Percentiles rank a stretch among this genome's conserved stretches.
Evolutionary conservation across 2,113 vertebrate genomes (phyloP).

Genomic region (Oncorhynchus tshawytscha): DNA sequence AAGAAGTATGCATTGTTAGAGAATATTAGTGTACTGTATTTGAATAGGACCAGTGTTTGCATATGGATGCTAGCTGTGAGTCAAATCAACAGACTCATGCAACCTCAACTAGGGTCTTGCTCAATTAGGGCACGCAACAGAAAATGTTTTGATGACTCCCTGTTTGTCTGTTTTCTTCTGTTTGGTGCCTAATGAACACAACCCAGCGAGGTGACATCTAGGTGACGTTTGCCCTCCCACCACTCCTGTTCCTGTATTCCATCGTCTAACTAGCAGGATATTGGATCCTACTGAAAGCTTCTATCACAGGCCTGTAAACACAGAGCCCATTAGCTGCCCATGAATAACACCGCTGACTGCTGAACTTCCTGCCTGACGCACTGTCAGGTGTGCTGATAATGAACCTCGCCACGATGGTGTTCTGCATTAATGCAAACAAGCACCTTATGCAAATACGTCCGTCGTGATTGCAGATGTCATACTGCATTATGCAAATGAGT

Average conservation of each 20-base stretch:
- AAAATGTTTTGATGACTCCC: too few species aligned
- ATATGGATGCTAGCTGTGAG: too few species aligned
- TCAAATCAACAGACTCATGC: too few species aligned
- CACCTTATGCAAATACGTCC: constrained; percentile 54
- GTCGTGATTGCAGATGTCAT: constrained; percentile 55
- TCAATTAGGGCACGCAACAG: too few species aligned
- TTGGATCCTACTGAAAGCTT: constrained; percentile 44
- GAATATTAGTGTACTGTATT: too few species aligned
- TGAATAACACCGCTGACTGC: neutral
- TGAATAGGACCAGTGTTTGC: too few species aligned
- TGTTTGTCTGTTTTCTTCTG: too few species aligned
- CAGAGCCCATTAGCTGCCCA: constrained; percentile 41
- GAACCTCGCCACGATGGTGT: constrained; percentile 29
- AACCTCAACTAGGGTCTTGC: too few species aligned
- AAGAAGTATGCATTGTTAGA: too few species aligned
- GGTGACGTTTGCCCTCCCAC: neutral
- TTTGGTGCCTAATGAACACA: too few species aligned
- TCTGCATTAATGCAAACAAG: constrained; percentile 47
- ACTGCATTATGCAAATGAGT: constrained; percentile 60
- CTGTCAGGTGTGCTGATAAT: constrained; percentile 59
- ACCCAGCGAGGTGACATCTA: too few species aligned
- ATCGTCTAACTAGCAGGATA: constrained; percentile 21
- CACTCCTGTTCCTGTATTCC: neutral
- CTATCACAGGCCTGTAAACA: constrained; percentile 49
- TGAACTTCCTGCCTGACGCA: constrained; percentile 23